A percentile compares a stretch with the other conserved stretches of the same genome.
These are phyloP conservation scores for Emberiza fucata DNA, from an alignment of 2,113 vertebrate genomes.

Conservation along the genomic window DNA sequence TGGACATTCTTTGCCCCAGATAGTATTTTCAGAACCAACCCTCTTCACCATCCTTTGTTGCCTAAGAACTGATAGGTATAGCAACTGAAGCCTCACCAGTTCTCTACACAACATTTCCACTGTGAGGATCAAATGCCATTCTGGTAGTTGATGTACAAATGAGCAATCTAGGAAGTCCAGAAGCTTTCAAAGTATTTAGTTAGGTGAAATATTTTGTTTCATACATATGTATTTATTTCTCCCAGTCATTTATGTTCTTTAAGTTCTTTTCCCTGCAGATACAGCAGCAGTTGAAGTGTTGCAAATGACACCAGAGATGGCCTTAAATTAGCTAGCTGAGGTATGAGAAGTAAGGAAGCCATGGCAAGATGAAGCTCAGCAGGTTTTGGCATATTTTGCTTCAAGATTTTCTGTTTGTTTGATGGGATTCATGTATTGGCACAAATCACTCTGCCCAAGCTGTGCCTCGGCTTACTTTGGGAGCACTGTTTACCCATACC, in stretches of 20 bases:
- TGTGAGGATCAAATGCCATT: not conserved
- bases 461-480: not conserved
- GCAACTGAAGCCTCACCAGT: not conserved
- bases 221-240: not conserved
- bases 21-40: not conserved
- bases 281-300: not conserved
- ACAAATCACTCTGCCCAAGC: not conserved
- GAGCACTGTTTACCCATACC: not conserved
- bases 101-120: not conserved
- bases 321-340: not conserved
- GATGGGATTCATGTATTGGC: not conserved
- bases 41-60: not conserved
- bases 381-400: not conserved
- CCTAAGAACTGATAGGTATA: not conserved
- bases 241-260: not conserved
- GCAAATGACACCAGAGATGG: not conserved
- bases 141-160: not conserved
- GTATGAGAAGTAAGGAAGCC: not conserved
- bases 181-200: not conserved
- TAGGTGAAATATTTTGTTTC: not conserved
- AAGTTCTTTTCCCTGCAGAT: not conserved
- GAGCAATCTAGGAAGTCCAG: not conserved
- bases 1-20: not conserved
- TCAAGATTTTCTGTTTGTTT: not conserved
- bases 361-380: not conserved